Evolutionary conservation across 2,113 vertebrate species (phyloP).

Genomic region (Orthonyx spaldingii): DNA sequence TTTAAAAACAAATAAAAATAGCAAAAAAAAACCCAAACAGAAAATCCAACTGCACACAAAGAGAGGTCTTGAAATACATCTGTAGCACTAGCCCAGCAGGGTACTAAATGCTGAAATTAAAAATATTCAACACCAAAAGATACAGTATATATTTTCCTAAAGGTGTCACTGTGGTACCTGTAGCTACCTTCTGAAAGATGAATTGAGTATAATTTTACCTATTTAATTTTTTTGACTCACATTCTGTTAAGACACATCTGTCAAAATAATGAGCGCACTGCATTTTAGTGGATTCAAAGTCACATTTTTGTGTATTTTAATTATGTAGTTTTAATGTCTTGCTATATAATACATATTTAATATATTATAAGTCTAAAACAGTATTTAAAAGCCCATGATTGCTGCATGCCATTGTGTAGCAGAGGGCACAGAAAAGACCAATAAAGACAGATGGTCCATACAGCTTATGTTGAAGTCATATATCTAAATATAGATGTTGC

Average conservation of each 20-base stretch:
- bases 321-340: conserved; percentile 46
- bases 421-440: conserved; percentile 47
- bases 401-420: conserved; percentile 40
- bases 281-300: conserved; percentile 26
- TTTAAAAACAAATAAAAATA: background rate
- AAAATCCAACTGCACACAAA: background rate
- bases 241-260: conserved; percentile 44
- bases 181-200: conserved; percentile 44
- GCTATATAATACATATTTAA: conserved; percentile 22
- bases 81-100: background rate
- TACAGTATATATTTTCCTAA: conserved; percentile 67
- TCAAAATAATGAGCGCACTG: conserved; percentile 44
- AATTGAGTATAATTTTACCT: conserved; percentile 16
- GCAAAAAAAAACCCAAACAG: background rate
- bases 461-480: conserved; percentile 44
- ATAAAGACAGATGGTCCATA: conserved; percentile 68
- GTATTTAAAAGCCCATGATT: conserved; percentile 44
- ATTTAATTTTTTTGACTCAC: conserved; percentile 27
- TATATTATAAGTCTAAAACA: conserved; percentile 34
- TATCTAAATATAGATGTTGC: conserved; percentile 49
- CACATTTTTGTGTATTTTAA: conserved; percentile 54
- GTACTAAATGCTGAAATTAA: conserved; percentile 15
- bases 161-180: conserved; percentile 75
- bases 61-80: background rate
- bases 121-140: conserved; percentile 46